Base-by-base conservation (phyloP, 2,113 vertebrate species). In the Melanostigma gelatinosum region DNA sequence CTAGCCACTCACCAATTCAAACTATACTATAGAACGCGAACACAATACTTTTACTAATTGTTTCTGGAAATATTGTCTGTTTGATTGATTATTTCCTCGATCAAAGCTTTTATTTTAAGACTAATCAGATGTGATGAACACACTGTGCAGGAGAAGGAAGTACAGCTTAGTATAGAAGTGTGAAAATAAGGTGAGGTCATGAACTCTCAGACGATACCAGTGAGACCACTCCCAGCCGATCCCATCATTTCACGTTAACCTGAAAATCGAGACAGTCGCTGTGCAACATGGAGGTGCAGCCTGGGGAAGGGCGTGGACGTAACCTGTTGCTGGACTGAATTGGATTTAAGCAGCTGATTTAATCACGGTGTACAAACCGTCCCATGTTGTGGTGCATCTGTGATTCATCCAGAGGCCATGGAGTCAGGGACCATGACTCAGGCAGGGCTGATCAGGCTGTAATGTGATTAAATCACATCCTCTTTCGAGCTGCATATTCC, bases 381-480 rank as follows among this genome's bases (percentile, higher is more conserved):
- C 69, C 72, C 79, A 34, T 76, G 80, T 82, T 66, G 72, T 55
- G 52, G 42, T 75, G 79, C 70, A 50, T 62, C 79, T 70, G 85
- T 91, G 87, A 93, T 84, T 92, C 87, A 88, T 83, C 88, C 84
- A 83, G 79, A 69, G 70, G 76, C 78, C 61, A 42, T 34, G 38
- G 74, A 90, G 74, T 82, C 79, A 27, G 69, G 44, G 63, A 62
- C 42, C 63, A 75, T 85, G 89, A 88, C 77, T 91, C 91, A 91
- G 69, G 29, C 75, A 9, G 48, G 84, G 67, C 82, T 88, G 87
- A 88, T 86, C 66, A 40, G 55, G 75, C 70, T 4, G 74, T 82
- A 85, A 87, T 80, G 72, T 75, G 88, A 91, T 93, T 90, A 82
- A 76, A 85, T 90, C 78, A 86, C 82, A 80, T 91, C 80, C 83